These are phyloP conservation scores for Ceyx cyanopectus DNA, from an alignment of 2,113 vertebrate genomes.

Conservation along the genomic window DNA sequence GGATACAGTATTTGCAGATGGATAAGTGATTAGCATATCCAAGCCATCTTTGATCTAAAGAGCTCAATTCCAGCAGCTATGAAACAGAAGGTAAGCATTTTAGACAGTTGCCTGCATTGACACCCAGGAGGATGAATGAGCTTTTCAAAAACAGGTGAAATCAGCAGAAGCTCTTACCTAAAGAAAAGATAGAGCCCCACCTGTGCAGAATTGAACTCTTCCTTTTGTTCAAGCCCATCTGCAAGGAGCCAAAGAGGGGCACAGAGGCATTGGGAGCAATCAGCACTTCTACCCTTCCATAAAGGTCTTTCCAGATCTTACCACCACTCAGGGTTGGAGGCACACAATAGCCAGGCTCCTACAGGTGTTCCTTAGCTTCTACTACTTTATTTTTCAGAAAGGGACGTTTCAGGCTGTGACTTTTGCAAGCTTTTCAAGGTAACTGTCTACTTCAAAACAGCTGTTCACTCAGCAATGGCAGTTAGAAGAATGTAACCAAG, in stretches of 20 bases:
- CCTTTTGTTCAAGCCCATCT: too few species aligned
- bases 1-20: neutral
- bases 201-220: too few species aligned
- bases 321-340: too few species aligned
- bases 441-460: neutral
- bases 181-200: too few species aligned
- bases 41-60: neutral
- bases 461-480: neutral
- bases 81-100: neutral
- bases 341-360: too few species aligned
- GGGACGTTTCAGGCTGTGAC: neutral
- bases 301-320: too few species aligned
- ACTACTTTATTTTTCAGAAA: neutral
- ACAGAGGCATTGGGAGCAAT: too few species aligned
- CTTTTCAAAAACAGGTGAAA: neutral
- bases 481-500: neutral
- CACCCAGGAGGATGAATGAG: neutral
- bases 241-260: too few species aligned
- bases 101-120: neutral
- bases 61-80: neutral
- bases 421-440: neutral
- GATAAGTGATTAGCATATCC: neutral
- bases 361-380: neutral
- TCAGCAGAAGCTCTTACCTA: too few species aligned
- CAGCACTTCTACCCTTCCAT: too few species aligned